Evolutionary conservation across 2,113 vertebrate genomes (phyloP), one percentile per base, ranked within the genome.

Genomic region (Tychaedon coryphoeus): DNA sequence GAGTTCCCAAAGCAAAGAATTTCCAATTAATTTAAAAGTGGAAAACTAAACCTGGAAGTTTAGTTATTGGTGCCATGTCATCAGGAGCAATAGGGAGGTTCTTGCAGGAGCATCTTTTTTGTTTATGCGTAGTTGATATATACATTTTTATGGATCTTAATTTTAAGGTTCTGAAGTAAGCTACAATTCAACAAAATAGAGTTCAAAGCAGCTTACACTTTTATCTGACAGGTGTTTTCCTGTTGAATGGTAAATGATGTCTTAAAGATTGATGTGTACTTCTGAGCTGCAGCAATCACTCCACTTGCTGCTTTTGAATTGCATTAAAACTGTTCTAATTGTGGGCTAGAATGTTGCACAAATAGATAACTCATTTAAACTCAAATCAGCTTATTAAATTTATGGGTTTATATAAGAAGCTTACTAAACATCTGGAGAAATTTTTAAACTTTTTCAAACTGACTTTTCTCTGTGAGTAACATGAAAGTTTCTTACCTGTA

Each of bases 1-100:
- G 98, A 98, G 97, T 80, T 82, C 50, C 26, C 20, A 61, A 56
- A 88, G 26, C 14, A 70, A 73, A 48, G 56, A 38, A 50, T 79
- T 94, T 71, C 40, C 34, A 51, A 26, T 22, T 51, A 45, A 36
- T 2, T 7, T 45, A 47, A 57, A 33, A 31, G 14, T n/a, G 69
- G n/a, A 19, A 78, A 86, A 54, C 18, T 67, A 25, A 48, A 23
- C 45, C 22, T 47, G 22, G 8, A 73, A 38, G 28, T 47, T 43
- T n/a, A 77, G 24, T 34, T 84, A 33, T 19, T 45, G 25, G 25
- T 67, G 33, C 28, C 43, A 10, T 20, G n/a, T 48, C 25, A 23
- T 67, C 6, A 0, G 17, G 47, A 33, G 17, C 31, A 61, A 42
- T 10, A 83, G 36, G 33, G 34, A 36, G 29, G 19, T 40, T 74